Conservation (phyloP, 2,113 vertebrate genomes). For the Melanocharis versteri region DNA sequence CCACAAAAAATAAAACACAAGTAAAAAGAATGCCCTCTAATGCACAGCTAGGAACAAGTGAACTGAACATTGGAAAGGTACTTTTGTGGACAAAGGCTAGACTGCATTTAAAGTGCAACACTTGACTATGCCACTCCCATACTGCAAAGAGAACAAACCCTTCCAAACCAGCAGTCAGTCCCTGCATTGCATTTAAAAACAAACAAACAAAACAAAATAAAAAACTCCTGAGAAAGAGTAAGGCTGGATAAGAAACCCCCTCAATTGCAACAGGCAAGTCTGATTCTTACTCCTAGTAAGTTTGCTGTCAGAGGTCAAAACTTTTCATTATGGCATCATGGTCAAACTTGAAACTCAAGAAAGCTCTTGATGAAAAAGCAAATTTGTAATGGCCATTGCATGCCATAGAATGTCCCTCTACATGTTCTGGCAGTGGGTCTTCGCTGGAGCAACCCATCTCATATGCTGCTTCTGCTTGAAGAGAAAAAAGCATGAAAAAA, state of each 20-base stretch:
- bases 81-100: conserved; percentile 62
- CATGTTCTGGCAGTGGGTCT: conserved; percentile 64
- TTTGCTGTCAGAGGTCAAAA: conserved; percentile 83
- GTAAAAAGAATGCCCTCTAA: conserved; percentile 67
- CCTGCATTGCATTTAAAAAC: conserved; percentile 68
- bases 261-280: conserved; percentile 51
- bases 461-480: conserved; percentile 65
- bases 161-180: conserved; percentile 66
- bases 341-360: conserved; percentile 94
- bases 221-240: conserved; percentile 78
- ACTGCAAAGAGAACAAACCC: conserved; percentile 57
- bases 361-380: conserved; percentile 84
- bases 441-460: conserved; percentile 73
- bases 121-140: conserved; percentile 58
- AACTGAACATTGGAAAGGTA: conserved; percentile 75
- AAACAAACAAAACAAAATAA: conserved; percentile 7
- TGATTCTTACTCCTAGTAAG: background rate
- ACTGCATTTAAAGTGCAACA: conserved; percentile 78
- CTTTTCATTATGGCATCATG: conserved; percentile 92
- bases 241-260: conserved; percentile 68
- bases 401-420: conserved; percentile 60
- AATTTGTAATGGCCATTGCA: conserved; percentile 78
- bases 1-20: background rate
- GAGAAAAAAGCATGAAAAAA: background rate
- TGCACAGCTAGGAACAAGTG: conserved; percentile 61